A percentile compares a stretch with the other conserved stretches of the same genome.
phyloP scores from a whole-genome alignment of 2,888 invertebrate genomes.

The Macaria notata region DNA sequence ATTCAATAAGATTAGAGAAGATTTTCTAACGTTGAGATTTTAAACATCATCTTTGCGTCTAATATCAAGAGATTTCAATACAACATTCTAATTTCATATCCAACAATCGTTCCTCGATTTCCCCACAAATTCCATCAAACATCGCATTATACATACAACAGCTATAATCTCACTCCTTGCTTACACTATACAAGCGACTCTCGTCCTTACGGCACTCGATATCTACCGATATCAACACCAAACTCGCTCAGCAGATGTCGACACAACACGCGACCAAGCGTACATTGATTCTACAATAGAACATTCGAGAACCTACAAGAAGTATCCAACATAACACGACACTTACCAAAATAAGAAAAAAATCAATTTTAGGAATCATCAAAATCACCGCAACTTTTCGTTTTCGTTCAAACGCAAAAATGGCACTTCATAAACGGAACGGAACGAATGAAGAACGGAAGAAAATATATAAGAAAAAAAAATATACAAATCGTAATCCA shows the following conservation, averaged over 20 bases:
- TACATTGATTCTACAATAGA: constrained; percentile 79
- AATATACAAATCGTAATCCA: constrained; percentile 43
- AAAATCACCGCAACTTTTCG: constrained; percentile 52
- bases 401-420: constrained; percentile 49
- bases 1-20: background rate
- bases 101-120: background rate
- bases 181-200: constrained; percentile 36
- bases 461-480: constrained; percentile 44
- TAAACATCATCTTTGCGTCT: background rate
- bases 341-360: constrained; percentile 40
- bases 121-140: background rate
- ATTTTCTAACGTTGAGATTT: background rate
- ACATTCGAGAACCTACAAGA: constrained; percentile 73
- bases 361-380: constrained; percentile 57
- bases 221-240: constrained; percentile 34
- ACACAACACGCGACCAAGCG: constrained; percentile 61
- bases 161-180: constrained; percentile 28
- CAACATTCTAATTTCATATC: constrained; percentile 3
- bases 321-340: constrained; percentile 48
- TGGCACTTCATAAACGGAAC: constrained; percentile 58
- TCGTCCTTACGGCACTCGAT: constrained; percentile 32
- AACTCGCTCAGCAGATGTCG: constrained; percentile 42
- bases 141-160: constrained; percentile 16
- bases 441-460: background rate
- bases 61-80: background rate